These are phyloP conservation scores for Ataeniobius toweri DNA, from an alignment of 2,797 vertebrate genomes.

Conservation along the genomic window DNA sequence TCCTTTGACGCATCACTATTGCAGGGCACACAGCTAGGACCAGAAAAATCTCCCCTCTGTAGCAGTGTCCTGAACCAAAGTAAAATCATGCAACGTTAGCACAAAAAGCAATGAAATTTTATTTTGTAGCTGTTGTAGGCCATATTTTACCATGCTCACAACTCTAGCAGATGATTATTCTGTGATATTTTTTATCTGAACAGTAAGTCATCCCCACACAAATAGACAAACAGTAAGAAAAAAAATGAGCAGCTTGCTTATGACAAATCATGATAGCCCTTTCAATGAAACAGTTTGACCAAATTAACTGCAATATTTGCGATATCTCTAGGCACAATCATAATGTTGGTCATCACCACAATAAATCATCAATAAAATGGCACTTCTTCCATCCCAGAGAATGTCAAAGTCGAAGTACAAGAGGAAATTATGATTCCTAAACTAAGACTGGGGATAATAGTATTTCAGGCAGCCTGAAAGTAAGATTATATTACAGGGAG, in stretches of 20 bases:
- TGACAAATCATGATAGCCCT: neutral
- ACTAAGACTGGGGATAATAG: neutral
- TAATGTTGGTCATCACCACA: neutral
- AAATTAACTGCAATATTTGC: neutral
- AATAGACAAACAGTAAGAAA: neutral
- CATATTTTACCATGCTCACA: neutral
- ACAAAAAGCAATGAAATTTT: neutral
- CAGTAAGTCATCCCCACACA: neutral
- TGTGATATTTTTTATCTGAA: neutral
- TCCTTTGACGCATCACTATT: conserved; percentile 4
- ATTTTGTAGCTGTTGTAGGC: neutral
- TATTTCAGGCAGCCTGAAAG: neutral
- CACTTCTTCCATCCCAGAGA: neutral
- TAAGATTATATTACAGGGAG: neutral
- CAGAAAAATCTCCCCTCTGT: neutral
- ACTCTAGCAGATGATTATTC: neutral
- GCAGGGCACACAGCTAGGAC: neutral
- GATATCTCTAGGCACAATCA: neutral
- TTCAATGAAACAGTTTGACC: neutral
- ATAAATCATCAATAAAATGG: neutral
- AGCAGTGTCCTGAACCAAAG: neutral
- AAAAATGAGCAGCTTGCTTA: neutral
- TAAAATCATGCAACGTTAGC: neutral
- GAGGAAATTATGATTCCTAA: neutral
- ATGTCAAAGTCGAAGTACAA: neutral